Conservation (phyloP, 2,888 invertebrate species). For the Hydraecia micacea region DNA sequence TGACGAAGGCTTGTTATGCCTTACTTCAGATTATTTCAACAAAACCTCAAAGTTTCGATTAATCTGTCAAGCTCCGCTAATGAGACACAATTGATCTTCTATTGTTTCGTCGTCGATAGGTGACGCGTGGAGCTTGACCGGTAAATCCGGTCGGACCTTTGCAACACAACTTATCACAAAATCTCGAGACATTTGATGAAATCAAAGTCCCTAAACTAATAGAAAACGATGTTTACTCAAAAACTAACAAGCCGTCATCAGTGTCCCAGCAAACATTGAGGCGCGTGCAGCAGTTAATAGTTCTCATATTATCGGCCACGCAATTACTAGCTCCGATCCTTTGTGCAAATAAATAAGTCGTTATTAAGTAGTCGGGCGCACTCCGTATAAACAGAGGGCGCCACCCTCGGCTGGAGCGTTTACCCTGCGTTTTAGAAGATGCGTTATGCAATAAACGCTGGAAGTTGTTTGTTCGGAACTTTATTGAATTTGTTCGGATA, state of each 20-base stretch:
- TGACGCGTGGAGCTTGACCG: no score
- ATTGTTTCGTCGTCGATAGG: no score
- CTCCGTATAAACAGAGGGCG: constrained; percentile 78
- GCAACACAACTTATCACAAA: constrained; percentile 1
- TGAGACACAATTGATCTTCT: no score
- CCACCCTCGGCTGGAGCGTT: constrained; percentile 64
- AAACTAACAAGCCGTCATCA: constrained; percentile 57
- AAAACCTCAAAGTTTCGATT: not conserved
- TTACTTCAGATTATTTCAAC: no score
- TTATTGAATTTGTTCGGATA: constrained; percentile 78
- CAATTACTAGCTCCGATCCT: constrained; percentile 80
- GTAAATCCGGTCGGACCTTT: rapidly evolving
- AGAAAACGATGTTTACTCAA: constrained; percentile 43
- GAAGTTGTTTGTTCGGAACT: constrained; percentile 69
- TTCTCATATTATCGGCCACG: constrained; percentile 80
- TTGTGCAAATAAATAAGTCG: constrained; percentile 84
- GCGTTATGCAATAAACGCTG: constrained; percentile 73
- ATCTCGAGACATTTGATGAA: not conserved
- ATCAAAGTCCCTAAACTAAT: constrained; percentile 19
- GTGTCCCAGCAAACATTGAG: constrained; percentile 61
- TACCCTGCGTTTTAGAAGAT: constrained; percentile 68
- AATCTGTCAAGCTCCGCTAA: no score
- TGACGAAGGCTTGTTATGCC: not conserved
- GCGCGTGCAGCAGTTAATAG: constrained; percentile 79
- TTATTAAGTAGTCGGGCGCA: constrained; percentile 81